Evolutionary conservation across 1,140 invertebrate species (phyloP).

Genomic region (Oscheius sp.): DNA sequence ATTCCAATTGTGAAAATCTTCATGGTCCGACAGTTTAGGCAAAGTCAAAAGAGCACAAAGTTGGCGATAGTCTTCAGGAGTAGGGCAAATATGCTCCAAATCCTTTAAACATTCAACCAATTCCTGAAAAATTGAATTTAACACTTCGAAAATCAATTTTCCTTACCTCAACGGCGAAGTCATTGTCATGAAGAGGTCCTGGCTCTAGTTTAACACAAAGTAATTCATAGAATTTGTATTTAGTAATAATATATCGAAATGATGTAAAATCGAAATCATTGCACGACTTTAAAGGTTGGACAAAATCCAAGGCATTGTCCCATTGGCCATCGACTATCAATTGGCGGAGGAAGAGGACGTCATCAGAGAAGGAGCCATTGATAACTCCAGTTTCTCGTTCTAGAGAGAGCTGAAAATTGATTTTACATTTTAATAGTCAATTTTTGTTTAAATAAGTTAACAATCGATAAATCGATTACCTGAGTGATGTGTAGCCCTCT

Average conservation of each 20-base stretch:
- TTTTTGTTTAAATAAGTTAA: constrained; percentile 50
- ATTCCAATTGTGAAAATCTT: constrained; percentile 85
- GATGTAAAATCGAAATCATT: constrained; percentile 73
- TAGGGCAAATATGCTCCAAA: constrained; percentile 80
- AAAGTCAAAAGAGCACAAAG: constrained; percentile 86
- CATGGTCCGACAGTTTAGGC: constrained; percentile 82
- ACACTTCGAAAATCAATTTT: constrained; percentile 12
- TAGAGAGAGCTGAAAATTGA: constrained; percentile 75
- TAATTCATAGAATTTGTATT: constrained; percentile 89
- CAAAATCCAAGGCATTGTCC: constrained; percentile 93
- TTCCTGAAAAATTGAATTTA: constrained; percentile 67
- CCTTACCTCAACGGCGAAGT: constrained; percentile 78
- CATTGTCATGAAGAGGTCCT: constrained; percentile 71
- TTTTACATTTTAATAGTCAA: constrained; percentile 12
- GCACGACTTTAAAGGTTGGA: constrained; percentile 81
- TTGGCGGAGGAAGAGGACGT: constrained; percentile 85
- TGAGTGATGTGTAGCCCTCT: constrained; percentile 71
- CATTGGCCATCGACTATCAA: constrained; percentile 93
- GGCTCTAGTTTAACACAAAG: constrained; percentile 89
- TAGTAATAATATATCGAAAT: constrained; percentile 78
- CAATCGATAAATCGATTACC: constrained; percentile 59
- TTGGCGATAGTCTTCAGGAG: constrained; percentile 89
- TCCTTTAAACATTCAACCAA: constrained; percentile 82
- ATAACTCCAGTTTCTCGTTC: constrained; percentile 92
- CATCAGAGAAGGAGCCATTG: constrained; percentile 83